These are phyloP conservation scores for Penaeus monodon DNA, from an alignment of 2,888 invertebrate genomes.

Conservation along the genomic window DNA sequence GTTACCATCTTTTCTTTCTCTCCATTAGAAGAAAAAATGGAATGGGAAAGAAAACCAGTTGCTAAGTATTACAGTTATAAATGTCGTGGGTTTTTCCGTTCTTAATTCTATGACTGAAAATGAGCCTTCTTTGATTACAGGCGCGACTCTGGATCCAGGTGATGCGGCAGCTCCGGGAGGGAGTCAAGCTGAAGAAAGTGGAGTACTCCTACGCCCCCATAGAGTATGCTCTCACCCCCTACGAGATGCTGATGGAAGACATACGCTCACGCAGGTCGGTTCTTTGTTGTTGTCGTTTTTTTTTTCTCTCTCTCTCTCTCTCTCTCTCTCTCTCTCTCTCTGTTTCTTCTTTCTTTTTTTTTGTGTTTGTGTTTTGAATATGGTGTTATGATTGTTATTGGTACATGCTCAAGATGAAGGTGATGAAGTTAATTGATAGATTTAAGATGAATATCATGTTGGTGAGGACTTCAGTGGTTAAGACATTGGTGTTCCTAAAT, in stretches of 20 bases:
- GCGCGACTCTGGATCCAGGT: conserved; percentile 96
- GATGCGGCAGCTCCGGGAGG: conserved; percentile 89
- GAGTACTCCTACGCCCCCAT: conserved; percentile 70
- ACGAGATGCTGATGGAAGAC: conserved; percentile 96
- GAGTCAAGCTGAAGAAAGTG: conserved; percentile 92
- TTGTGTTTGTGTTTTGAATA: not conserved
- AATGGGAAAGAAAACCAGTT: too few relatives aligned
- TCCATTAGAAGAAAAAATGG: too few relatives aligned
- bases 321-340: not conserved
- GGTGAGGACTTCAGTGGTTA: too few relatives aligned
- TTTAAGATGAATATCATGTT: not conserved
- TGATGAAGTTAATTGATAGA: too few relatives aligned
- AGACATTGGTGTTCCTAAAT: too few relatives aligned
- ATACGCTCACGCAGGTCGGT: conserved; percentile 90
- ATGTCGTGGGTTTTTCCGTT: too few relatives aligned
- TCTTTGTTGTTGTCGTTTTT: conserved; percentile 75
- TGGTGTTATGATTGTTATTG: not conserved
- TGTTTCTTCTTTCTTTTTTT: not conserved
- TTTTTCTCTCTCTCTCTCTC: too few relatives aligned
- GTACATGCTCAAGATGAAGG: not conserved
- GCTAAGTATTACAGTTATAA: too few relatives aligned
- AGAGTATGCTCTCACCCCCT: conserved; percentile 94
- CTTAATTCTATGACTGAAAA: too few relatives aligned
- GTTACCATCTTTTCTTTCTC: too few relatives aligned
- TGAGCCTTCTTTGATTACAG: conserved; percentile 71